Percentiles rank a stretch among this genome's conserved stretches.
phyloP scores from a whole-genome alignment of 30 jellyfish, hydroid and myxozoan species.

The Aurelia aurita region DNA sequence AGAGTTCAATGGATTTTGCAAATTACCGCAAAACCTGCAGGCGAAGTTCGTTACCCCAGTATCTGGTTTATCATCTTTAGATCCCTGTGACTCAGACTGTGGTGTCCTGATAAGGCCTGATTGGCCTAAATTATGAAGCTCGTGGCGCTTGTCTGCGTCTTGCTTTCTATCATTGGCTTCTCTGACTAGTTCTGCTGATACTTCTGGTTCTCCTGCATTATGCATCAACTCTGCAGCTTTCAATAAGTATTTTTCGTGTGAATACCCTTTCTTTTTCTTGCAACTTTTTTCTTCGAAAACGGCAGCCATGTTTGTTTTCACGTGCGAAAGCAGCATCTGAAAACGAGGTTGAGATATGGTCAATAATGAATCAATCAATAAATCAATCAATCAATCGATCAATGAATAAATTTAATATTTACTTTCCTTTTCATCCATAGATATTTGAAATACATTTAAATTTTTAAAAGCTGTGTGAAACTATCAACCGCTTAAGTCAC shows the following conservation, averaged over 20 bases:
- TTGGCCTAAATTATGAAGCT: constrained; percentile 5
- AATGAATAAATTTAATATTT: too few relatives aligned
- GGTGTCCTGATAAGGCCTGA: constrained; percentile 18
- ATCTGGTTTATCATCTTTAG: background rate
- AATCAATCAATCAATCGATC: too few relatives aligned
- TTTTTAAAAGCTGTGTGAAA: too few relatives aligned
- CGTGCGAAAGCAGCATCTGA: too few relatives aligned
- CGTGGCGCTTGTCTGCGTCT: background rate
- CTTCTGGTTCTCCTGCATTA: background rate
- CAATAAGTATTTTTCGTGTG: constrained; percentile 1
- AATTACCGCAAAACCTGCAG: constrained; percentile 42
- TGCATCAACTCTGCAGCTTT: constrained; percentile 32
- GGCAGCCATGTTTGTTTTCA: background rate
- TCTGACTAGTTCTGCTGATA: constrained; percentile 14
- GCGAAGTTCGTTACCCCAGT: background rate
- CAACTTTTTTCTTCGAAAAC: background rate
- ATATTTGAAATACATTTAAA: too few relatives aligned
- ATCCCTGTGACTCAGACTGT: background rate
- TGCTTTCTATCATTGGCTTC: background rate
- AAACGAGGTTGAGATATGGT: too few relatives aligned
- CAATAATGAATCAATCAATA: too few relatives aligned
- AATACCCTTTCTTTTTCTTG: background rate
- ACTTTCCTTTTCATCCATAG: too few relatives aligned
- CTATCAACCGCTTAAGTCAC: too few relatives aligned
- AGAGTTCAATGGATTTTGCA: constrained; percentile 12